Evolutionary conservation across 2,113 vertebrate species (phyloP), one percentile per base, ranked within the genome.

Genomic region (Morone chrysops): DNA sequence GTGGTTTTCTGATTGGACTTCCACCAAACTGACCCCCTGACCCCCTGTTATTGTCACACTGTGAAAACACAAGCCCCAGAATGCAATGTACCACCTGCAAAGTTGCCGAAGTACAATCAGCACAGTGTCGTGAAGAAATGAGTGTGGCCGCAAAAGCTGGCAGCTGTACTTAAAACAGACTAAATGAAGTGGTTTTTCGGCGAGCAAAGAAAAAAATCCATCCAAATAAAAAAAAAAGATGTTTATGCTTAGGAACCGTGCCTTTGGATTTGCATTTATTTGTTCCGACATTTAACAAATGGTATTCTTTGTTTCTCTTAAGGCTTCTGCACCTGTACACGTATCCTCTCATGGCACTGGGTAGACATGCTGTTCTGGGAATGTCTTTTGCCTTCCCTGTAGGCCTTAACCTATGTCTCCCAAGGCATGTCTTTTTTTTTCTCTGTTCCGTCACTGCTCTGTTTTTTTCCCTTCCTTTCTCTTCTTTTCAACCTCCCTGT

Each of bases 401-500:
- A 67, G 85, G 86, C 80, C 56, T 41, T 60, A 82, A 84, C 66
- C 81, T 82, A 85, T 67, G 82, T 86, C 84, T 89, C 89, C 79
- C 71, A 74, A 77, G 87, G 89, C 85, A 82, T 87, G 62, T 82
- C 87, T 92, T 87, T 86, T 82, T 92, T 86, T 82, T 87, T 92
- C 89, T 86, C 76, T 48, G 45, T 20, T 83, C 89, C 90, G 87
- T 92, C 90, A 87, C 63, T 80, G 70, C 75, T 80, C 86, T 85
- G 45, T 59, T 38, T 61, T 60, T 18, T 18, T 7, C 17, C 80
- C 50, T 74, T 75, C 85, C 75, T 83, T 80, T 75, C 75, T 87
- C 83, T 79, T 87, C 91, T 91, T 88, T 91, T 88, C 85, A 89
- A 68, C 89, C 89, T 87, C 87, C 74, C 88, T 13, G 75, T 79